These are phyloP conservation scores for Progne subis DNA, from an alignment of 2,113 vertebrate species.

Conservation along the genomic window DNA sequence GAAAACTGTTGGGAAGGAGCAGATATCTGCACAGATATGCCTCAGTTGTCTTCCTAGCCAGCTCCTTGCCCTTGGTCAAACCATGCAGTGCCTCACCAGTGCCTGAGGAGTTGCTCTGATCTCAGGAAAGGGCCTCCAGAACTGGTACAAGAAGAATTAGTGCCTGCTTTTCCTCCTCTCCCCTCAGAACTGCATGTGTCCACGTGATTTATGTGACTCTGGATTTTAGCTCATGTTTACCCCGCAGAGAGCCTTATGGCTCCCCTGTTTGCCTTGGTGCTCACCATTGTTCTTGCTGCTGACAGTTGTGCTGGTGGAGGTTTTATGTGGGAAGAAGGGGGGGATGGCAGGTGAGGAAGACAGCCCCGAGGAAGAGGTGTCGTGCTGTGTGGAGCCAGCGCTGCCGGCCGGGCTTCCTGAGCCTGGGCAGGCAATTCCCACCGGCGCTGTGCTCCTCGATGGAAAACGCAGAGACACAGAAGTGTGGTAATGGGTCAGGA, in stretches of 20 bases:
- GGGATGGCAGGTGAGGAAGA: neutral
- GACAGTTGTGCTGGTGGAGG: neutral
- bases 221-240: conserved; percentile 15
- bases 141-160: neutral
- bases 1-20: neutral
- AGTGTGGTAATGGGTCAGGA: neutral
- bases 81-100: neutral
- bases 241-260: neutral
- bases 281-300: conserved; percentile 13
- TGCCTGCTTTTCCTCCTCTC: neutral
- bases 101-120: neutral
- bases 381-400: neutral
- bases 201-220: neutral
- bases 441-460: accelerated
- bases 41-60: accelerated
- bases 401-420: neutral
- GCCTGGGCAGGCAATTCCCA: neutral
- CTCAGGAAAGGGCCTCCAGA: neutral
- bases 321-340: neutral
- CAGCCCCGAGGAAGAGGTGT: neutral
- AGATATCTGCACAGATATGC: neutral
- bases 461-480: neutral
- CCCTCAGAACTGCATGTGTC: neutral
- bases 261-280: conserved; percentile 4
- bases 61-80: neutral